phyloP scores from a whole-genome alignment of 1,140 invertebrate species.

The Propsilocerus akamusi region DNA sequence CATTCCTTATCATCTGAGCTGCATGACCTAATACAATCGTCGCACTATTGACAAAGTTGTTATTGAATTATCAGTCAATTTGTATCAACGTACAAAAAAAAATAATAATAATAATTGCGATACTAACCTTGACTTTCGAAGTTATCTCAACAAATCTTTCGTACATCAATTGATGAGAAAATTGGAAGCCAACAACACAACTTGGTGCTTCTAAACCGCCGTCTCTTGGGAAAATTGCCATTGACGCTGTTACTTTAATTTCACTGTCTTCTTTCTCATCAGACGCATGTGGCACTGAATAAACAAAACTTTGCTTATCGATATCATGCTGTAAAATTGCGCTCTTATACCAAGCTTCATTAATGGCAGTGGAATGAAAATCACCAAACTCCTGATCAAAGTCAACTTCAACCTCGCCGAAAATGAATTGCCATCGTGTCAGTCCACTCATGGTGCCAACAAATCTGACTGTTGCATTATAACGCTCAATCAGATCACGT shows the following conservation, averaged over 20 bases:
- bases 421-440: constrained; percentile 62
- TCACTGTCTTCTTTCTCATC: constrained; percentile 32
- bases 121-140: constrained; percentile 22
- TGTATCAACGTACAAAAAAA: background rate
- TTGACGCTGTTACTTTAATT: constrained; percentile 53
- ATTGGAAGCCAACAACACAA: constrained; percentile 73
- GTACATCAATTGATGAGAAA: constrained; percentile 44
- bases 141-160: constrained; percentile 52
- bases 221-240: constrained; percentile 68
- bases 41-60: constrained; percentile 20
- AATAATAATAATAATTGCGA: background rate
- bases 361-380: constrained; percentile 55
- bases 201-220: constrained; percentile 59
- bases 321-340: constrained; percentile 70
- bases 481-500: constrained; percentile 34
- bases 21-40: constrained; percentile 31
- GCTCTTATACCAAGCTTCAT: constrained; percentile 83
- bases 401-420: constrained; percentile 26
- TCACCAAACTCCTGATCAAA: constrained; percentile 54
- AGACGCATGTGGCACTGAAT: constrained; percentile 53
- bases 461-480: constrained; percentile 53
- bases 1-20: constrained; percentile 44
- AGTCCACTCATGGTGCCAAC: constrained; percentile 76
- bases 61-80: background rate
- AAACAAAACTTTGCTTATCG: constrained; percentile 54